Evolutionary conservation across 2,888 invertebrate species (phyloP), one percentile per base, ranked within the genome.

Genomic region (Enchytraeus crypticus): DNA sequence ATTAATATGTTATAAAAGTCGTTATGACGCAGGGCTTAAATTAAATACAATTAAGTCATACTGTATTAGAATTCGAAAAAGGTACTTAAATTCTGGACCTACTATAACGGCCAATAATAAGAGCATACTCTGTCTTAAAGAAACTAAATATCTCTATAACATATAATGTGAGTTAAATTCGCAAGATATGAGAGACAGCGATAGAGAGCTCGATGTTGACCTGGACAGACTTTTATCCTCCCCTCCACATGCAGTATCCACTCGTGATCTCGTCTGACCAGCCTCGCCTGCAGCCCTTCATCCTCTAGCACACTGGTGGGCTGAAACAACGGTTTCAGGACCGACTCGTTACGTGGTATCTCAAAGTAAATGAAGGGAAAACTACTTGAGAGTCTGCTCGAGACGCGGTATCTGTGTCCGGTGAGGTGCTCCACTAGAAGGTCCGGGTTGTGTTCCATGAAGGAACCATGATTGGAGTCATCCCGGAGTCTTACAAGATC

Each of bases 311-410:
- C 65, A 5, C 65, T 65, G 2, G 70, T 71, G 5, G 68, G 62
- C 11, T 71, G 68, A 60, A 69, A 74, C 29, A 76, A 63, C 5
- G 71, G 70, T 30, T 66, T 64, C 33, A 77, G 64, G 4, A 76
- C 64, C 3, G 75, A 73, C 51, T 66, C 63, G 5, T 70, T 67
- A n/a, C 60, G 62, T 5, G 71, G 65, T 3, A 76, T 64, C n/a
- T 67, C 64, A 29, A 74, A 67, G 53, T 64, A 66, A 33, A 72
- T 64, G 34, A 61, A 66, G 1, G 74, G 73, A 34, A 32, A 30
- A 61, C 57, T 45, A 18, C 46, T 32, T 26, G 30, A 51, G 5
- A 63, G 63, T 27, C 56, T 63, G 64, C 67, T 69, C 53, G 64
- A 61, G 18, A 69, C 34, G 8, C 62, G 56, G 60, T 64, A 69